Conservation (phyloP, 2,888 invertebrate species). For the Macrophya annulata region DNA sequence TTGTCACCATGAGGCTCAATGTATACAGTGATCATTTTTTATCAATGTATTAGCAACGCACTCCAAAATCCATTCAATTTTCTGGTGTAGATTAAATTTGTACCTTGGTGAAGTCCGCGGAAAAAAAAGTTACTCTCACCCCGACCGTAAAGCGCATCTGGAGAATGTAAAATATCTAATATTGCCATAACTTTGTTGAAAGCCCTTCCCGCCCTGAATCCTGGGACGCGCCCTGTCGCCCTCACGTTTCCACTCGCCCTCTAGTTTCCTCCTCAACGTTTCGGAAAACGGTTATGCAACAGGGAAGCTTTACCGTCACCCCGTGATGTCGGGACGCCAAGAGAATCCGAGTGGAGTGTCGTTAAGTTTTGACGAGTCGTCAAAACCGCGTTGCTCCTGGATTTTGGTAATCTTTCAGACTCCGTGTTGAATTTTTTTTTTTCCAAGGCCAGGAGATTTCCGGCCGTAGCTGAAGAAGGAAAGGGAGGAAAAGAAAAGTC, state of each 20-base stretch:
- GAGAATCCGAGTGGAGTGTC: conserved; percentile 40
- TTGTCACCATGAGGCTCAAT: background rate
- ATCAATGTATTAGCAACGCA: background rate
- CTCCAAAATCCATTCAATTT: conserved; percentile 21
- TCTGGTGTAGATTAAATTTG: conserved; percentile 29
- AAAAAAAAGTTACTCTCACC: conserved; percentile 36
- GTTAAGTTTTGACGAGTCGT: conserved; percentile 56
- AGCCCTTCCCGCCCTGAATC: conserved; percentile 8
- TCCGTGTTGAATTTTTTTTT: conserved; percentile 38
- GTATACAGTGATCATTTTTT: background rate
- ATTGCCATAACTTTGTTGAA: conserved; percentile 50
- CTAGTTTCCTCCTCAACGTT: conserved; percentile 33
- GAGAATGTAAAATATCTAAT: conserved; percentile 67
- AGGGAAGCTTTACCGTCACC: conserved; percentile 49
- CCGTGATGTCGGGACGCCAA: conserved; percentile 48
- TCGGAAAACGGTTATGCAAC: conserved; percentile 56
- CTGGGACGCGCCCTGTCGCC: conserved; percentile 61
- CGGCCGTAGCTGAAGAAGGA: background rate
- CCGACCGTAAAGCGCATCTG: conserved; percentile 67
- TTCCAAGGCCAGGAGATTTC: conserved; percentile 12
- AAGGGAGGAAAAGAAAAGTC: background rate
- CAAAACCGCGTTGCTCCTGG: conserved; percentile 45
- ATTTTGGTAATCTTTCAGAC: conserved; percentile 51
- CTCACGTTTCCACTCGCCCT: conserved; percentile 46
- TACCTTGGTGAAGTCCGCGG: background rate